Evolutionary conservation across 2,888 invertebrate genomes (phyloP), one percentile per base, ranked within the genome.

Genomic region (Acanthococcus lagerstroemiae): DNA sequence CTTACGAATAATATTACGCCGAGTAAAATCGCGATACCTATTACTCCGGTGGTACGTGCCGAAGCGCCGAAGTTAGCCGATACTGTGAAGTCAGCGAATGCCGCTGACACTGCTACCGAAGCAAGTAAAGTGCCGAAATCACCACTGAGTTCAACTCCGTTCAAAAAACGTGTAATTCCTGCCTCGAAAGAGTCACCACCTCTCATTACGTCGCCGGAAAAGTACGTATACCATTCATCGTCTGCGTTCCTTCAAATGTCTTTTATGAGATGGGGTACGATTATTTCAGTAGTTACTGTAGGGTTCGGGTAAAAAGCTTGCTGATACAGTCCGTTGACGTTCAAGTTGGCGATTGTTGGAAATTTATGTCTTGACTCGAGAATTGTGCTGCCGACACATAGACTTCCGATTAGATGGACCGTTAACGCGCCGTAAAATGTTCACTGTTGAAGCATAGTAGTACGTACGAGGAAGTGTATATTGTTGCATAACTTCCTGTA

Each of bases 91-190:
- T 3, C 22, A 1, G 24, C 15, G n/a, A 37, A 37, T 37, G n/a
- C 12, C n/a, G n/a, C n/a, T 37, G 37, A 37, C n/a, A 9, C n/a
- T 7, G 15, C 52, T 15, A 22, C 6, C 52, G 52, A 52, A 24
- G 4, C n/a, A 37, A 37, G 12, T 3, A 37, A 37, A n/a, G 12
- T n/a, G n/a, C 12, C 37, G 37, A 37, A 37, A 24, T 52, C 52
- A 3, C 15, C 24, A 52, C 9, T 24, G 4, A 45, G 5, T 45
- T 4, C 15, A 9, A 55, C 55, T 12, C 26, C 55, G 25, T 9
- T 55, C 27, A 25, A 55, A 55, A 55, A 55, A 27, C 55, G 55
- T 21, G 15, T 58, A 22, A 26, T 65, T 27, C n/a, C 37, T 9
- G n/a, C 12, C 37, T 37, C 37, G 37, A n/a, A 37, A 37, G 37